Conservation (phyloP, 2,113 vertebrate species). For the Eulemur macaco region DNA sequence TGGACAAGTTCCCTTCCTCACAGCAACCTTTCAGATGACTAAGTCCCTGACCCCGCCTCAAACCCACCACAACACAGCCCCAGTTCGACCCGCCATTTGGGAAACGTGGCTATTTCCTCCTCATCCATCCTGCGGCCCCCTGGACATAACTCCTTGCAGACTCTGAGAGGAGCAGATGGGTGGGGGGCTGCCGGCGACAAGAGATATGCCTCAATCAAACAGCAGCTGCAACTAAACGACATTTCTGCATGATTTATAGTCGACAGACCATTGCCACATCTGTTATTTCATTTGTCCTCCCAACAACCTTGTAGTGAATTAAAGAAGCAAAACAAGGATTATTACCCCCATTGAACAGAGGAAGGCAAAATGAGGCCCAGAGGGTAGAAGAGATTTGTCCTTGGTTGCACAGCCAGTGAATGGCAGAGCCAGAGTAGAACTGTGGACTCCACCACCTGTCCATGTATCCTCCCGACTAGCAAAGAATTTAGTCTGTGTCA, state of each 20-base stretch:
- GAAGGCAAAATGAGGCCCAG: background rate
- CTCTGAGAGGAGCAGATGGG: background rate
- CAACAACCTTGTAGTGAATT: constrained; percentile 22
- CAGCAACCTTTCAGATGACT: background rate
- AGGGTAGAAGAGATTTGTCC: background rate
- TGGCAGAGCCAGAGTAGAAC: background rate
- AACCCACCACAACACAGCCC: background rate
- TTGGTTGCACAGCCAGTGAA: background rate
- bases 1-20: background rate
- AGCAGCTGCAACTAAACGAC: background rate
- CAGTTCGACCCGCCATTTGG: background rate
- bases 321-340: background rate
- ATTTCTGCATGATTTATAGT: constrained; percentile 21
- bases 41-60: background rate
- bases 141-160: background rate
- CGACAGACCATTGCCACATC: background rate
- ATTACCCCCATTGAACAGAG: background rate
- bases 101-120: background rate
- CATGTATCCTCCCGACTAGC: background rate
- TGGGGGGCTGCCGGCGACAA: background rate
- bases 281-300: constrained; percentile 51
- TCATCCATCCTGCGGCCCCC: background rate
- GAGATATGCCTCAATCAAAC: background rate
- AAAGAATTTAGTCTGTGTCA: background rate
- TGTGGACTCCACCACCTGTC: background rate